These are phyloP conservation scores for Myxocyprinus asiaticus DNA, from an alignment of 2,113 vertebrate genomes.

Conservation along the genomic window DNA sequence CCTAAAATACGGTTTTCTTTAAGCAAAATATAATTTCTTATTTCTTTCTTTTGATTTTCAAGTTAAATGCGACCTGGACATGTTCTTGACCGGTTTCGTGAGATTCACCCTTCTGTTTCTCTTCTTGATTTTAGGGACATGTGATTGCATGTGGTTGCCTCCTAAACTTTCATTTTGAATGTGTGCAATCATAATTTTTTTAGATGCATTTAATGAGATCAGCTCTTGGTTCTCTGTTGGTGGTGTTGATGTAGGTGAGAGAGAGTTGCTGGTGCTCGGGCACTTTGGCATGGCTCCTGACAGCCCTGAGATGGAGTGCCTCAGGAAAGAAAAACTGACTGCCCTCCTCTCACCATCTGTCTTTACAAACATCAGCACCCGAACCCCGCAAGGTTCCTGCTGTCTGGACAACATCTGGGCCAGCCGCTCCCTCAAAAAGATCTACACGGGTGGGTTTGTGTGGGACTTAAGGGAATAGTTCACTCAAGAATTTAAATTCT, in stretches of 20 bases:
- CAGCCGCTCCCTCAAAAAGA: slow-evolving; percentile 86
- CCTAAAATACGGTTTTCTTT: no score
- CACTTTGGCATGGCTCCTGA: slow-evolving; percentile 87
- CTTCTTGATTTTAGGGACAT: no score
- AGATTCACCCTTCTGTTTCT: no score
- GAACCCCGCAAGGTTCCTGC: slow-evolving; percentile 85
- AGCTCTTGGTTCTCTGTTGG: neutral
- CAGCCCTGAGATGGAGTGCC: slow-evolving; percentile 78
- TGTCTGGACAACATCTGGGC: slow-evolving; percentile 94
- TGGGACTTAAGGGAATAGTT: neutral
- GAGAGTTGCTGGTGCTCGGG: slow-evolving; percentile 86
- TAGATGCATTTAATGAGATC: neutral
- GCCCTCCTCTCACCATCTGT: slow-evolving; percentile 79
- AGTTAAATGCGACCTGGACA: no score
- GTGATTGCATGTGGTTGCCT: no score
- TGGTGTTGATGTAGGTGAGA: slow-evolving; percentile 76
- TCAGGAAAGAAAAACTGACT: slow-evolving; percentile 87
- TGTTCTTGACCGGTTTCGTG: no score
- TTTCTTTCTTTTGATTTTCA: no score
- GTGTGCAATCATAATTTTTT: neutral
- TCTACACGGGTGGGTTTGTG: slow-evolving; percentile 81
- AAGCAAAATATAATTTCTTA: no score
- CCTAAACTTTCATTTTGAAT: no score
- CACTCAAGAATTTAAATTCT: no score
- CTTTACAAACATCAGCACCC: slow-evolving; percentile 95